A percentile compares a stretch with the other conserved stretches of the same genome.
Evolutionary conservation across 2,797 vertebrate species (phyloP).

Genomic region (Caiman crocodilus): DNA sequence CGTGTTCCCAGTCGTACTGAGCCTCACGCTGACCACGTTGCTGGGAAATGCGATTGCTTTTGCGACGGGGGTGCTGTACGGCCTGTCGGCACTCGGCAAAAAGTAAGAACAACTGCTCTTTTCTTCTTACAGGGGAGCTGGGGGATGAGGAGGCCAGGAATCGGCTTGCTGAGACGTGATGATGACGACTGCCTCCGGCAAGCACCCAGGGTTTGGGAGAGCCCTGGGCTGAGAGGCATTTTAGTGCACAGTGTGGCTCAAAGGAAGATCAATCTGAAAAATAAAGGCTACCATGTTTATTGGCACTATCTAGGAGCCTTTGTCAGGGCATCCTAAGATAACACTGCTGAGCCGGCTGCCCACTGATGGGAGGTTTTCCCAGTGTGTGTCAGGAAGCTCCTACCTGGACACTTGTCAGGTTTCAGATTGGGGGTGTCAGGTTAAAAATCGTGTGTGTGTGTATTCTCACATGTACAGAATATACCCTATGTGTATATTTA

Average conservation of each 20-base stretch:
- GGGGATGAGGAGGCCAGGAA: background rate
- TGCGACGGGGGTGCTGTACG: conserved; percentile 94
- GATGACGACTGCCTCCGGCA: no score
- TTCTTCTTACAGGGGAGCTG: background rate
- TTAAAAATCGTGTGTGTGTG: background rate
- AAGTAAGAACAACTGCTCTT: conserved; percentile 84
- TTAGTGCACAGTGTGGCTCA: no score
- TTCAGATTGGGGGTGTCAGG: background rate
- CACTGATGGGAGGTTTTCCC: background rate
- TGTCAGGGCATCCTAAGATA: background rate
- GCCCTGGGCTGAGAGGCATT: no score
- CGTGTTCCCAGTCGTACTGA: conserved; percentile 88
- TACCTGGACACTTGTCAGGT: background rate
- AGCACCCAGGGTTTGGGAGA: no score
- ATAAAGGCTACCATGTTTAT: no score
- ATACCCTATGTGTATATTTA: no score
- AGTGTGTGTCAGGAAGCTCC: background rate
- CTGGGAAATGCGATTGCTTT: conserved; percentile 95
- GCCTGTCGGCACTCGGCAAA: conserved; percentile 94
- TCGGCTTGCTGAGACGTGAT: no score
- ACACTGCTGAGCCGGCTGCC: background rate
- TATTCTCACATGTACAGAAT: no score
- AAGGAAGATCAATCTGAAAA: no score
- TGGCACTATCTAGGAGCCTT: no score
- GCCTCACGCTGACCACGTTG: conserved; percentile 92